These are phyloP conservation scores for Protodeltote pygarga DNA, from an alignment of 2,888 invertebrate species.

Conservation along the genomic window DNA sequence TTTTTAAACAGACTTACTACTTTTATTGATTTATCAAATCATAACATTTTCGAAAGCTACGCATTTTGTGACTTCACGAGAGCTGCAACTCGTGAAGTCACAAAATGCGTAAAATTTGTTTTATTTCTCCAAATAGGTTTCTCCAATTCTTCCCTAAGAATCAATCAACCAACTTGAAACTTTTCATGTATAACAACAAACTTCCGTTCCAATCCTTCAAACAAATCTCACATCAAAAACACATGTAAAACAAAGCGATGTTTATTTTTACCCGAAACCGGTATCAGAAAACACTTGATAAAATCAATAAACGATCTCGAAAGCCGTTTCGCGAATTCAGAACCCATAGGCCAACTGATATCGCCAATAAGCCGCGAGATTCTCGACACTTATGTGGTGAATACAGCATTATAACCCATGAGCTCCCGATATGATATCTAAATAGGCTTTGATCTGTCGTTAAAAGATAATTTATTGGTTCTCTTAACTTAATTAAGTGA, in stretches of 20 bases:
- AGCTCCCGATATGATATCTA: conserved; percentile 40
- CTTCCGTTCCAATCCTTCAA: too few relatives aligned
- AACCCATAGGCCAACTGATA: conserved; percentile 30
- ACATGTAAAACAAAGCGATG: conserved; percentile 9
- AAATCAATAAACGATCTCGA: conserved; percentile 28
- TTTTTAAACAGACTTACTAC: too few relatives aligned
- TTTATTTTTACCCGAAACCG: conserved; percentile 15
- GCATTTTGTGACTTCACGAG: too few relatives aligned
- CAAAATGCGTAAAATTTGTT: too few relatives aligned
- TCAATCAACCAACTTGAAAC: too few relatives aligned
- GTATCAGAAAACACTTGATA: conserved; percentile 25
- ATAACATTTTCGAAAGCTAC: too few relatives aligned
- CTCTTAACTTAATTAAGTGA: conserved; percentile 46
- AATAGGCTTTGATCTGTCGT: conserved; percentile 45
- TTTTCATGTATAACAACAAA: too few relatives aligned
- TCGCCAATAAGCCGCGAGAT: conserved; percentile 30
- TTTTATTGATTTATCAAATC: too few relatives aligned
- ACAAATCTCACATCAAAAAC: conserved; percentile 11
- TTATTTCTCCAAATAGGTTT: too few relatives aligned
- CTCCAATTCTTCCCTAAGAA: too few relatives aligned
- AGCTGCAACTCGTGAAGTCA: too few relatives aligned
- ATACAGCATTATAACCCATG: conserved; percentile 36
- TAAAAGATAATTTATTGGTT: conserved; percentile 45
- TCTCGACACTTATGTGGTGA: conserved; percentile 27
- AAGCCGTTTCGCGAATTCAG: conserved; percentile 22